phyloP scores from a whole-genome alignment of 2,888 invertebrate species.

The Mythimna impura region DNA sequence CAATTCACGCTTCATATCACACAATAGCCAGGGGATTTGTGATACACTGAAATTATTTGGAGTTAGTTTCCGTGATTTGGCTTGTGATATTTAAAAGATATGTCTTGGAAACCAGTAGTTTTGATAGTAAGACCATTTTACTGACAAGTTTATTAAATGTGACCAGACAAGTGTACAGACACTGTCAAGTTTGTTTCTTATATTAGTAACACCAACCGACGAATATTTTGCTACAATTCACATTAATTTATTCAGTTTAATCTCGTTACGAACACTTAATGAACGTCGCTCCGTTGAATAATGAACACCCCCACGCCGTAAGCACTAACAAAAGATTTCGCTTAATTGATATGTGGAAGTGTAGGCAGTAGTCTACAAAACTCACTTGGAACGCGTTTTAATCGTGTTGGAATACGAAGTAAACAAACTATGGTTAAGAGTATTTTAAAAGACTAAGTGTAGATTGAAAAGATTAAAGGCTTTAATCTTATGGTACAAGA shows the following conservation, averaged over 20 bases:
- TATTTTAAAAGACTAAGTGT: slow-evolving; percentile 5
- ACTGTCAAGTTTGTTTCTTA: slow-evolving; percentile 11
- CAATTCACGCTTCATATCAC: slow-evolving; percentile 37
- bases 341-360: slow-evolving; percentile 49
- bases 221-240: slow-evolving; percentile 64
- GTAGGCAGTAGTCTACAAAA: slow-evolving; percentile 24
- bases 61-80: not conserved
- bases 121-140: not conserved
- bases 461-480: slow-evolving; percentile 18
- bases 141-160: not conserved
- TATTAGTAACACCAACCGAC: slow-evolving; percentile 1
- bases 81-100: not conserved
- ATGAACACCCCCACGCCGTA: slow-evolving; percentile 55
- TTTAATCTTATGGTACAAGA: not conserved
- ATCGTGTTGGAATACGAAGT: slow-evolving; percentile 17
- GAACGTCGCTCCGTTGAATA: slow-evolving; percentile 67
- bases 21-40: slow-evolving; percentile 1
- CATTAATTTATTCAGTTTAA: slow-evolving; percentile 70
- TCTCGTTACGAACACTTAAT: slow-evolving; percentile 69
- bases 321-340: slow-evolving; percentile 52
- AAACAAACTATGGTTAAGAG: slow-evolving; percentile 8
- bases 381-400: slow-evolving; percentile 19
- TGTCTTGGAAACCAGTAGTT: not conserved
- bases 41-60: slow-evolving; percentile 2
- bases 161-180: too few species aligned